Conservation (phyloP, 2,888 invertebrate genomes). For the Callinectes sapidus region DNA sequence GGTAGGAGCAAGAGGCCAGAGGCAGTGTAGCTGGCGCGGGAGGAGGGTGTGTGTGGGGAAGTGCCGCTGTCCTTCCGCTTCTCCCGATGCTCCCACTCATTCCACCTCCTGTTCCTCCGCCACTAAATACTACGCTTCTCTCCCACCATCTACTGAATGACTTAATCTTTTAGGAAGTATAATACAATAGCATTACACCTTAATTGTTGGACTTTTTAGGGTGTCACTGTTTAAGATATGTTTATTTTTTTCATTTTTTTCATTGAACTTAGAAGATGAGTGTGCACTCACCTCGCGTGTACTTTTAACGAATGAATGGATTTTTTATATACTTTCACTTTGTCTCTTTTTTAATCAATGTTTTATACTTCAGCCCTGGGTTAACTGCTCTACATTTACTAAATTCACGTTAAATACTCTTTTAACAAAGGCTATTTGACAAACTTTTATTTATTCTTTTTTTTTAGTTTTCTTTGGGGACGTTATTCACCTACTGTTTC, state of each 20-base stretch:
- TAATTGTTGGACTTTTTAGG: not conserved
- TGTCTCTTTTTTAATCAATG: not conserved
- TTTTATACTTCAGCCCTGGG: not conserved
- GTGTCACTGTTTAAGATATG: not conserved
- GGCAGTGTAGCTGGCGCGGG: conserved; percentile 43
- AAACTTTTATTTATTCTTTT: not conserved
- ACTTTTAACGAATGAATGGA: not conserved
- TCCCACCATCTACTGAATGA: not conserved
- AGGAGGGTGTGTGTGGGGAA: conserved; percentile 35
- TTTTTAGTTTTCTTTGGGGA: not conserved
- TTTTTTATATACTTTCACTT: not conserved
- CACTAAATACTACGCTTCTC: not conserved
- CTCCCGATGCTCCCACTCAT: not conserved
- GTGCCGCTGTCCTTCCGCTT: not conserved
- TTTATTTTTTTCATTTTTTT: not conserved
- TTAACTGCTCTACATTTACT: not conserved
- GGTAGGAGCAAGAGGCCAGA: conserved; percentile 44
- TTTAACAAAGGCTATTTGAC: not conserved
- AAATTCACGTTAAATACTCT: not conserved
- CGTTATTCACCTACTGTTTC: not conserved
- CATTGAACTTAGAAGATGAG: not conserved
- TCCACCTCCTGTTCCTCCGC: not conserved
- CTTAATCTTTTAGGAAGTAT: not conserved
- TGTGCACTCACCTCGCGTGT: not conserved
- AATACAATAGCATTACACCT: not conserved